These are phyloP conservation scores for Drosophila serrata DNA, from an alignment of 1,140 invertebrate species.

Conservation along the genomic window DNA sequence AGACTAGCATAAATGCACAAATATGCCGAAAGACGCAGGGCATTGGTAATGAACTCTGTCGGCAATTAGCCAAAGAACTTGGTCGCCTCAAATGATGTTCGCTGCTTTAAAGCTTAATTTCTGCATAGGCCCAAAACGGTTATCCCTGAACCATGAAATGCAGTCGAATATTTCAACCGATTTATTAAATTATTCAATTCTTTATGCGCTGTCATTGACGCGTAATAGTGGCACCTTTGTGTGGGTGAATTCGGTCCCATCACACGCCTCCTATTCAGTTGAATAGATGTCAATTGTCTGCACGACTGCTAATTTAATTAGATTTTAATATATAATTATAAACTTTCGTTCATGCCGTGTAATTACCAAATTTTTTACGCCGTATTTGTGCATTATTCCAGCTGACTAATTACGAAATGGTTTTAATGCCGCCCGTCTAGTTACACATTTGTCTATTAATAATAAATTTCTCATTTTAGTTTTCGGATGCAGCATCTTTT, in stretches of 20 bases:
- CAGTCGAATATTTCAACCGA: conserved; percentile 27
- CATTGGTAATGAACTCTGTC: conserved; percentile 63
- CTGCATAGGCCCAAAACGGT: not conserved
- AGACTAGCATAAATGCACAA: conserved; percentile 59
- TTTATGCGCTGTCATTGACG: conserved; percentile 58
- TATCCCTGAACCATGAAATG: conserved; percentile 27
- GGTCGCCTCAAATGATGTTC: not conserved
- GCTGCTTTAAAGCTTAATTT: not conserved
- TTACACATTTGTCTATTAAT: conserved; percentile 61
- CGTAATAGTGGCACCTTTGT: conserved; percentile 38
- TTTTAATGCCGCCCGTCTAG: conserved; percentile 28
- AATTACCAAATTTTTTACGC: conserved; percentile 42
- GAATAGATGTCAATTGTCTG: conserved; percentile 63
- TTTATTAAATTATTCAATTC: conserved; percentile 68
- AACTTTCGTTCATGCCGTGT: conserved; percentile 34
- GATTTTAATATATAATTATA: conserved; percentile 78
- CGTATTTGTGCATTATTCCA: conserved; percentile 32
- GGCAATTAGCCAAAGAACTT: conserved; percentile 46
- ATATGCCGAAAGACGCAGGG: conserved; percentile 33
- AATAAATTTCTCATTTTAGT: conserved; percentile 59
- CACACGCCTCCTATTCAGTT: conserved; percentile 16
- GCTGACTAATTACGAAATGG: conserved; percentile 66
- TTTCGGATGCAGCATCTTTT: conserved; percentile 37
- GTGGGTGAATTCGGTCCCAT: not conserved
- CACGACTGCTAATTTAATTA: conserved; percentile 75